These are phyloP conservation scores for Bombus pascuorum DNA, from an alignment of 1,140 invertebrate species.

Conservation along the genomic window DNA sequence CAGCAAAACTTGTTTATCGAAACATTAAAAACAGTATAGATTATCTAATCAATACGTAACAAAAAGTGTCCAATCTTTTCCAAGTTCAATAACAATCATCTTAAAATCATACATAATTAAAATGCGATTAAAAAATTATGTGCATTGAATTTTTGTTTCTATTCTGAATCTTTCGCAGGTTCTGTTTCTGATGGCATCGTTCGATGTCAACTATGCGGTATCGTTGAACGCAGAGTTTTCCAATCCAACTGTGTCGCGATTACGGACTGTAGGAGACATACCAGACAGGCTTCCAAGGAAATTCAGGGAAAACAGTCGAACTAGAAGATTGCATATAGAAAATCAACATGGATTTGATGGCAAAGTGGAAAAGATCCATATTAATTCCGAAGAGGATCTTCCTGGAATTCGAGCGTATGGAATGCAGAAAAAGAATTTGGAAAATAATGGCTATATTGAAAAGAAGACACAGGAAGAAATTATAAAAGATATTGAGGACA, in stretches of 20 bases:
- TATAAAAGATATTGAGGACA: not conserved
- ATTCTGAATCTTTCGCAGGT: slow-evolving; percentile 17
- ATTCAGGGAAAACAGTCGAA: slow-evolving; percentile 8
- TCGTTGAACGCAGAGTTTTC: not conserved
- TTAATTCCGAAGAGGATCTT: slow-evolving; percentile 40
- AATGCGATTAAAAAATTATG: not conserved
- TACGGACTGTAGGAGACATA: not conserved
- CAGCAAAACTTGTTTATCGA: not conserved
- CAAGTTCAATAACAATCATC: slow-evolving; percentile 33
- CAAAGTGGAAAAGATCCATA: slow-evolving; percentile 68
- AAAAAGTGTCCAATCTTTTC: slow-evolving; percentile 13
- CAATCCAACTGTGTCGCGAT: not conserved
- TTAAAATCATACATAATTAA: slow-evolving; percentile 1
- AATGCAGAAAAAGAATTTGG: slow-evolving; percentile 58
- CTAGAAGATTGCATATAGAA: slow-evolving; percentile 56
- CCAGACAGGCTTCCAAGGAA: slow-evolving; percentile 3
- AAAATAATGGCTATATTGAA: slow-evolving; percentile 55
- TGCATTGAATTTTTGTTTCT: not conserved
- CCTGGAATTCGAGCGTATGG: slow-evolving; percentile 68
- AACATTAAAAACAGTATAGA: not conserved
- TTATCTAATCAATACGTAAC: not conserved
- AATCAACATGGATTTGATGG: slow-evolving; percentile 69
- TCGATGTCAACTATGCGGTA: not conserved
- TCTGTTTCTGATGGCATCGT: not conserved
- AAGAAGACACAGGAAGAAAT: not conserved